Percentiles rank a stretch among this genome's conserved stretches.
Evolutionary conservation across 2,113 vertebrate genomes (phyloP).

Genomic region (Cyanoderma ruficeps): DNA sequence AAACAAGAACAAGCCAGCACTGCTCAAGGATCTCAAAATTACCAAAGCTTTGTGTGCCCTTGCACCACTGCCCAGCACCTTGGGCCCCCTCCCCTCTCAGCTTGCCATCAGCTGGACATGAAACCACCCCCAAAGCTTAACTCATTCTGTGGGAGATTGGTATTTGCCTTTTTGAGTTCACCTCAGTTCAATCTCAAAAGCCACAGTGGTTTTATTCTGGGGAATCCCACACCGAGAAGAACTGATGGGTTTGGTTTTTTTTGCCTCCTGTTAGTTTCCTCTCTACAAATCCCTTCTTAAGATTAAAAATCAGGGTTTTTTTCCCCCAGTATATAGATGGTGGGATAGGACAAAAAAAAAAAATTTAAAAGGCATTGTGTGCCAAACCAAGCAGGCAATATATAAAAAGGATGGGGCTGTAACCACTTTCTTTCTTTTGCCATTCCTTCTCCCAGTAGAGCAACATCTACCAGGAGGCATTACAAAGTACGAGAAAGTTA

Average conservation of each 20-base stretch:
- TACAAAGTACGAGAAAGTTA: neutral
- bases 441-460: neutral
- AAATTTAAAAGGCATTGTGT: neutral
- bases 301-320: neutral
- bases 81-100: neutral
- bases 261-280: neutral
- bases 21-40: neutral
- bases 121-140: neutral
- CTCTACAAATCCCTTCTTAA: neutral
- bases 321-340: accelerated
- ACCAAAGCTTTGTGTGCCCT: neutral
- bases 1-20: neutral
- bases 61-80: neutral
- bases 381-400: neutral
- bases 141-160: too few species aligned
- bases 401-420: neutral
- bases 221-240: neutral
- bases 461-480: neutral
- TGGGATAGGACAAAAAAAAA: neutral
- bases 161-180: neutral
- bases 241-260: neutral
- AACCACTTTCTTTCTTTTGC: neutral
- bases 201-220: neutral
- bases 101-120: neutral
- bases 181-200: neutral